These are phyloP conservation scores for Tachina grossa DNA, from an alignment of 2,888 invertebrate genomes.

Conservation along the genomic window DNA sequence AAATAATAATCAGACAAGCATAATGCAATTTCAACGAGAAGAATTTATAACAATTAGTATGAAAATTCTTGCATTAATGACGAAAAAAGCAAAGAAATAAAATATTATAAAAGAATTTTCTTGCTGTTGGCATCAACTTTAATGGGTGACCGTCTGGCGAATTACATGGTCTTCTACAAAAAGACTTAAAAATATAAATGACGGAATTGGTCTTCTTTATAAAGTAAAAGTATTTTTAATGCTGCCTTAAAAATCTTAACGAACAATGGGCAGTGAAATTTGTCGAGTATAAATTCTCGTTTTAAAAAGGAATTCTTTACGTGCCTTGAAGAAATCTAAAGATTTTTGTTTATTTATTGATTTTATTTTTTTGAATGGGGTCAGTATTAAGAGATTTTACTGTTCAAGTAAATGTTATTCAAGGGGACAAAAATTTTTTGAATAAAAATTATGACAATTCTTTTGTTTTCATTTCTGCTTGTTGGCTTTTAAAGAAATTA, in stretches of 20 bases:
- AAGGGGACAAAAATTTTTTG: no score
- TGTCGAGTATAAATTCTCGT: background rate
- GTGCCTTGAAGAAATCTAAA: no score
- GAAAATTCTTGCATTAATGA: conserved; percentile 42
- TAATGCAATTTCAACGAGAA: conserved; percentile 45
- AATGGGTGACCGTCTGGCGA: conserved; percentile 44
- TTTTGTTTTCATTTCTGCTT: no score
- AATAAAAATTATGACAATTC: no score
- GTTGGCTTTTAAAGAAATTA: no score
- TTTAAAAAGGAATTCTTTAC: background rate
- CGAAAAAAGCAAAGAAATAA: background rate
- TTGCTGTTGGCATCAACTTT: conserved; percentile 43
- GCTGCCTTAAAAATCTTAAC: background rate
- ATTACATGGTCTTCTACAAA: conserved; percentile 45
- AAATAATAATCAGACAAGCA: background rate
- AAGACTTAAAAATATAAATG: conserved; percentile 63
- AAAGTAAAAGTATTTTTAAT: background rate
- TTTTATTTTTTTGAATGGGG: no score
- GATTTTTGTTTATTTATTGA: no score
- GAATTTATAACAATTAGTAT: conserved; percentile 48
- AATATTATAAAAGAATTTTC: background rate
- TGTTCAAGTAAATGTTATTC: no score
- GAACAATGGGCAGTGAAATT: background rate
- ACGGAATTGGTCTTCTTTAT: conserved; percentile 43
- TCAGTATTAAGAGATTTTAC: no score